Evolutionary conservation across 35 echinoderm and acorn worm species (phyloP).

Genomic region (Nesometra sesokonis): DNA sequence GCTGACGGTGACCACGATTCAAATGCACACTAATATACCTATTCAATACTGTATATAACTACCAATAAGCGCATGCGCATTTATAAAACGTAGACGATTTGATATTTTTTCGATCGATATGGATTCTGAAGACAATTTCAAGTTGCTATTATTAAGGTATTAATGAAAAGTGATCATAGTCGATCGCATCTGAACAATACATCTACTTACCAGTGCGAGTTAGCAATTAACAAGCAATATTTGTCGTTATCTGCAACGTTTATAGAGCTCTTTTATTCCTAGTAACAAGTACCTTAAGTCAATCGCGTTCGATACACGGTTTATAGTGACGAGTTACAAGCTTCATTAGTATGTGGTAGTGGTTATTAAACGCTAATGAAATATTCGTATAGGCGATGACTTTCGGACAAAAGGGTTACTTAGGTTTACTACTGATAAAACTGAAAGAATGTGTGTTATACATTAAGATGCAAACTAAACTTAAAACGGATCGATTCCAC

Average conservation of each 20-base stretch:
- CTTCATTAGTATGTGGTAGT: not conserved
- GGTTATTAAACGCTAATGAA: not conserved
- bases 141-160: not conserved
- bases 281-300: not conserved
- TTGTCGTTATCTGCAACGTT: not conserved
- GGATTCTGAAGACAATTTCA: not conserved
- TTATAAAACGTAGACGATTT: not conserved
- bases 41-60: too few species aligned
- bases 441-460: too few species aligned
- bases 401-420: not conserved
- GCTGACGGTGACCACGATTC: too few species aligned
- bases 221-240: not conserved
- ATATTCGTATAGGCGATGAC: not conserved
- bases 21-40: too few species aligned
- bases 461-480: too few species aligned
- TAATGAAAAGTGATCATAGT: not conserved
- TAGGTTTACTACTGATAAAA: too few species aligned
- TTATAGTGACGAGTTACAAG: not conserved
- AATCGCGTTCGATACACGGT: not conserved
- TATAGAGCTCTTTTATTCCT: not conserved
- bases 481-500: too few species aligned
- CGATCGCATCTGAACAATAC: not conserved
- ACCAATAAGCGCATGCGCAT: not conserved
- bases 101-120: not conserved
- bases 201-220: not conserved